These are phyloP conservation scores for Vombatus ursinus DNA, from an alignment of 2,113 vertebrate species.

Conservation along the genomic window DNA sequence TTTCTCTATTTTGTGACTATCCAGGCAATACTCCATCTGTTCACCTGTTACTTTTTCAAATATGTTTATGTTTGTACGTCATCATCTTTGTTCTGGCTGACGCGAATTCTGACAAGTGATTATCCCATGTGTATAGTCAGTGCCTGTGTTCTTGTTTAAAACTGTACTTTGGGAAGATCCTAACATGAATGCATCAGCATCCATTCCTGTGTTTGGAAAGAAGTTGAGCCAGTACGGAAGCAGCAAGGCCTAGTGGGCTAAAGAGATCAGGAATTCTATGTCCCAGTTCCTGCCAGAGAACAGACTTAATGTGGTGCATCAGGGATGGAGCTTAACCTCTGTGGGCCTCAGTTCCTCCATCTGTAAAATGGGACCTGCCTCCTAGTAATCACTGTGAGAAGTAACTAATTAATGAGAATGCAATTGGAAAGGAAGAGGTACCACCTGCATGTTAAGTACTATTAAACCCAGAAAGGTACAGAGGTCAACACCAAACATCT, in stretches of 20 bases:
- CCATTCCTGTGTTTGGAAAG: not conserved
- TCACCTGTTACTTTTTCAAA: not conserved
- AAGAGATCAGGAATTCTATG: not conserved
- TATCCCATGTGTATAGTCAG: conserved; percentile 25
- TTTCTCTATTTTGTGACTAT: not conserved
- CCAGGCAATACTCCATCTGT: not conserved
- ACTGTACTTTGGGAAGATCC: not conserved
- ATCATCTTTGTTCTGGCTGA: not conserved
- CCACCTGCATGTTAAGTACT: not conserved
- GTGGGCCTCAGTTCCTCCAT: conserved; percentile 18
- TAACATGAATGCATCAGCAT: not conserved
- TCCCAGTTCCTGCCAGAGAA: not conserved
- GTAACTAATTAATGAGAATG: conserved; percentile 8
- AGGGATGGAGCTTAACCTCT: not conserved
- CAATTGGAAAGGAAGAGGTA: conserved; percentile 4
- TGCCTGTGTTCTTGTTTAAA: not conserved
- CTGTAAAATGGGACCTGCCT: conserved; percentile 14
- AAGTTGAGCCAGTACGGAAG: not conserved
- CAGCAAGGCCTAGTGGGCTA: not conserved
- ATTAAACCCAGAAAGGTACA: conserved; percentile 28
- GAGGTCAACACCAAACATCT: conserved; percentile 44
- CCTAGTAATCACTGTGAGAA: conserved; percentile 15
- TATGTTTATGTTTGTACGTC: not conserved
- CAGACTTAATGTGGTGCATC: not conserved
- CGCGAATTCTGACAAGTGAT: conserved; percentile 22